Conservation (phyloP, 1,140 invertebrate genomes). For the Thaumetopoea pityocampa region DNA sequence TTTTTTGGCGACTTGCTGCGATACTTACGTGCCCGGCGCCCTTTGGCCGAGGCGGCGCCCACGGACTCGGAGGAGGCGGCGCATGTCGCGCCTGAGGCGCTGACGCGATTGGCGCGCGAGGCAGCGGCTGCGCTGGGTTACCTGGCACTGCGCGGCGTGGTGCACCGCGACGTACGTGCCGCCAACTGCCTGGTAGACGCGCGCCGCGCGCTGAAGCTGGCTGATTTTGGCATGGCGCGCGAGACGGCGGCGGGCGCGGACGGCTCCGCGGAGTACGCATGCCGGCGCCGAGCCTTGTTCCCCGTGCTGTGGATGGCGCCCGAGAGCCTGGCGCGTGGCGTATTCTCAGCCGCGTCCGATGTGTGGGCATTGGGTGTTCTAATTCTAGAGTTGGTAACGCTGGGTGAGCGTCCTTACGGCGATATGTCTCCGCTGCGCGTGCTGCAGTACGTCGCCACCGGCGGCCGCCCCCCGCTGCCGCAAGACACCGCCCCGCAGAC, state of each 20-base stretch:
- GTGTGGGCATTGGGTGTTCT: constrained; percentile 92
- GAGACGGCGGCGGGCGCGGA: constrained; percentile 53
- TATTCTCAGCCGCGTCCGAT: constrained; percentile 90
- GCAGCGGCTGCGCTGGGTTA: constrained; percentile 90
- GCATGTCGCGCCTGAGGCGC: constrained; percentile 78
- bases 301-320: constrained; percentile 97
- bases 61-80: constrained; percentile 82
- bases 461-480: constrained; percentile 13
- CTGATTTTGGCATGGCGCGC: constrained; percentile 95
- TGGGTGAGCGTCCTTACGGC: constrained; percentile 92
- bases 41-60: constrained; percentile 83
- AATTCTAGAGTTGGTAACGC: constrained; percentile 90
- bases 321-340: constrained; percentile 85
- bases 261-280: constrained; percentile 60
- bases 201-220: constrained; percentile 88
- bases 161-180: constrained; percentile 91
- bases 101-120: constrained; percentile 85
- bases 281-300: constrained; percentile 89
- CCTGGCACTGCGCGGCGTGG: constrained; percentile 86
- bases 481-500: constrained; percentile 13
- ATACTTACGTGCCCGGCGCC: constrained; percentile 88
- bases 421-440: constrained; percentile 83
- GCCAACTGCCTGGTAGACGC: constrained; percentile 93
- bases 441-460: constrained; percentile 8
- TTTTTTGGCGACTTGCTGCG: constrained; percentile 94